These are phyloP conservation scores for Triplophysa bombifrons DNA, from an alignment of 2,797 vertebrate genomes.

Conservation along the genomic window DNA sequence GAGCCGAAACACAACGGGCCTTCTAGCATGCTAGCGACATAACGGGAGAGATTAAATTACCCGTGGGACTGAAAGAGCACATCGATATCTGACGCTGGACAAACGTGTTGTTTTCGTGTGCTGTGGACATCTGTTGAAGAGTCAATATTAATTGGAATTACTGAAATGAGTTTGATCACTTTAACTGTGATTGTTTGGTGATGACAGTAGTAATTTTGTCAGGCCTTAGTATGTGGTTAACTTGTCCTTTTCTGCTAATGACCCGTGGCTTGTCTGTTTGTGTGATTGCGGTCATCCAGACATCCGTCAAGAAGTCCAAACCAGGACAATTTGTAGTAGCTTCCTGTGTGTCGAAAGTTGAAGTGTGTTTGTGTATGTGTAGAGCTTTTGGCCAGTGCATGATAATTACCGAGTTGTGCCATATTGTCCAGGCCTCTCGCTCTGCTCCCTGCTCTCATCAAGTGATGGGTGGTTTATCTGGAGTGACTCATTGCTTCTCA, in stretches of 20 bases:
- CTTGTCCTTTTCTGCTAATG: slow-evolving; percentile 11
- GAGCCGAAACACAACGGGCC: slow-evolving; percentile 16
- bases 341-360: neutral
- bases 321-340: neutral
- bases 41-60: slow-evolving; percentile 28
- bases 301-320: neutral
- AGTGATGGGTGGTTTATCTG: slow-evolving; percentile 10
- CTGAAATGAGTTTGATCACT: slow-evolving; percentile 20
- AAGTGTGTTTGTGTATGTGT: neutral
- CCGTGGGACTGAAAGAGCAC: neutral
- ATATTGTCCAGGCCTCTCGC: slow-evolving; percentile 28
- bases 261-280: slow-evolving; percentile 19
- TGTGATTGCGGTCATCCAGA: slow-evolving; percentile 30
- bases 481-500: slow-evolving; percentile 26
- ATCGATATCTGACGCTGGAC: slow-evolving; percentile 21
- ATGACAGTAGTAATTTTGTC: slow-evolving; percentile 7
- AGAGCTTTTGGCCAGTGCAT: neutral
- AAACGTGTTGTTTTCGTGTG: neutral
- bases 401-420: slow-evolving; percentile 38
- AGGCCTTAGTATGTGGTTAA: slow-evolving; percentile 32
- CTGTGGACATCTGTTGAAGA: slow-evolving; percentile 30
- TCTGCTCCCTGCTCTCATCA: slow-evolving; percentile 8
- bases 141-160: slow-evolving; percentile 33
- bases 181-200: slow-evolving; percentile 25
- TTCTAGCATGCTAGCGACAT: slow-evolving; percentile 18